These are phyloP conservation scores for Synanthedon andrenaeformis DNA, from an alignment of 2,888 invertebrate species.

Conservation along the genomic window DNA sequence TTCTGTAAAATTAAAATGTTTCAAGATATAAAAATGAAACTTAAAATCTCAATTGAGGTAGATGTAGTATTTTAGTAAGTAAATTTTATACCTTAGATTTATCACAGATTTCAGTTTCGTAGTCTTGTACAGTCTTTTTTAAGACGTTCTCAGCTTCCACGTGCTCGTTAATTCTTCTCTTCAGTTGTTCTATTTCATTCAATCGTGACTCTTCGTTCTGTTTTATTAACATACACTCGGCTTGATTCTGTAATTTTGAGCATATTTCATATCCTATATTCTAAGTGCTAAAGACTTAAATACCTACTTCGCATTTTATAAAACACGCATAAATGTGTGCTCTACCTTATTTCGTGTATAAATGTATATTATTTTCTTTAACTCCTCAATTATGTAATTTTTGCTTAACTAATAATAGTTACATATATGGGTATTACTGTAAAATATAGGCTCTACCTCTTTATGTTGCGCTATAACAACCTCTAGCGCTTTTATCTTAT, in stretches of 20 bases:
- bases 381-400: too few relatives aligned
- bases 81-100: constrained; percentile 67
- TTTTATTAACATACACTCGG: constrained; percentile 59
- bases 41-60: background rate
- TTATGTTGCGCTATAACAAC: constrained; percentile 60
- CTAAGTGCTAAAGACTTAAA: too few relatives aligned
- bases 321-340: too few relatives aligned
- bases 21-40: background rate
- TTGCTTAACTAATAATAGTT: too few relatives aligned
- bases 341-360: constrained; percentile 5
- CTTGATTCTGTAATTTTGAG: constrained; percentile 46
- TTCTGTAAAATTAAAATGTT: constrained; percentile 65
- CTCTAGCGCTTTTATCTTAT: constrained; percentile 68
- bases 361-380: too few relatives aligned
- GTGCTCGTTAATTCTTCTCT: constrained; percentile 47
- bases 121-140: constrained; percentile 54
- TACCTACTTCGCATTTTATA: too few relatives aligned
- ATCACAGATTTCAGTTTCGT: constrained; percentile 72
- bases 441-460: constrained; percentile 44
- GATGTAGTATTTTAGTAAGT: background rate
- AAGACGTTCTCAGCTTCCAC: constrained; percentile 55
- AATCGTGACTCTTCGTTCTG: constrained; percentile 42
- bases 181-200: constrained; percentile 43
- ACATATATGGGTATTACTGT: too few relatives aligned
- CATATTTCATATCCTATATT: too few relatives aligned